Evolutionary conservation across 2,113 vertebrate genomes (phyloP), one percentile per base, ranked within the genome.

Genomic region (Apodemus sylvaticus): DNA sequence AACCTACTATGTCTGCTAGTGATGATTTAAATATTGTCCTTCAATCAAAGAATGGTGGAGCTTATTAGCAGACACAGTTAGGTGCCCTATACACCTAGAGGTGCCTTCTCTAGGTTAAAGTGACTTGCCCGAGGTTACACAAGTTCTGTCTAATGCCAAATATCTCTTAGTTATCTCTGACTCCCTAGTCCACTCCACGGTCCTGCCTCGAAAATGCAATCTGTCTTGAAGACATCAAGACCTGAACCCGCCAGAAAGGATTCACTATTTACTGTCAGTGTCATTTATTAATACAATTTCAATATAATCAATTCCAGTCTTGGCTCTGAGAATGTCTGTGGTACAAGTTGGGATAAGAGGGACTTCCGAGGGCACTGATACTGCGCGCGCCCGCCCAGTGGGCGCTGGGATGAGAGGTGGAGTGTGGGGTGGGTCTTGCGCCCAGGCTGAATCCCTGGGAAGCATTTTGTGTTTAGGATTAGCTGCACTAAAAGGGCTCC

Each of bases 1-100:
- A 22, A 42, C 11, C 22, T 20, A 14, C 24, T 0, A 0, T 34
- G 1, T 45, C 48, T 42, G 29, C 55, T 48, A 4, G 0, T 5
- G 22, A 1, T 2, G 76, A 53, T 76, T 58, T 78, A 20, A 51
- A 42, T 14, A 34, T 51, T 17, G 78, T 20, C 36, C 64, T 19
- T 17, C 34, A 36, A 8, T 68, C 71, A 58, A 16, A 79, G 55
- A 24, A 34, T 6, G 22, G 36, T 3, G 73, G 74, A 39, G 13
- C 17, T 39, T 53, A 19, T 45, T 76, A 2, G 5, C 64, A 1
- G 10, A 3, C 6, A 55, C 26, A 36, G 2, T 39, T 17, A 34
- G 82, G 36, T 68, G 51, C 58, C 1, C n/a, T n/a, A n/a, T n/a
- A n/a, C n/a, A n/a, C n/a, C n/a, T n/a, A n/a, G n/a, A n/a, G n/a